Evolutionary conservation across 2,888 invertebrate genomes (phyloP), one percentile per base, ranked within the genome.

Genomic region (Amaurobius ferox): DNA sequence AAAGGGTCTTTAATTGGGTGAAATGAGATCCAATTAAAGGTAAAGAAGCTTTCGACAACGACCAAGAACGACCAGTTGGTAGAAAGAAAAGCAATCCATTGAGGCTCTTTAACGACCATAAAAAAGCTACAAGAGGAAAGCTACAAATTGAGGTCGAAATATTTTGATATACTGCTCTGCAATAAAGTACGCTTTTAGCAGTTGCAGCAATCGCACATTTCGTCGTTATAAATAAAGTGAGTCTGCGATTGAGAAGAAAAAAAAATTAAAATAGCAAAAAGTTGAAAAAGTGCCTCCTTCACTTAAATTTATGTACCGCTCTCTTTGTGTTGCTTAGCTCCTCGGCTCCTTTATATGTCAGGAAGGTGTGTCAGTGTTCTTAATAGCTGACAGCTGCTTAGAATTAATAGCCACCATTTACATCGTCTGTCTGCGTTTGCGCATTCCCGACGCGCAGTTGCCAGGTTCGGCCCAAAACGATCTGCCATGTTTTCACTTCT

Each of bases 341-440:
- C 76, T 77, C 83, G 83, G 83, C 76, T 72, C 72, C 76, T 83
- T 83, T 83, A 83, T 83, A 77, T 83, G 83, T 83, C 83, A 77
- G 66, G 77, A 72, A 83, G 83, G 83, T 83, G 83, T 83, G 83
- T 83, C 83, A 77, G 83, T 83, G 77, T 83, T 77, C 83, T 83
- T 83, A 83, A 83, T 83, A 77, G 83, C 83, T 83, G 83, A 83
- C 83, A 83, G 83, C 83, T 83, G 83, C 77, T 83, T 48, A 67
- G 77, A 77, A 83, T 83, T 83, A 83, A 77, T 83, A 48, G 83
- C 83, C 29, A 72, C 77, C 83, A 83, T 83, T 83, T 83, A 76
- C 77, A 83, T 77, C 76, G 62, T 77, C 76, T 83, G 83, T 77
- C 83, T 83, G 72, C 66, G 48, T 83, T 55, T 83, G 83, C 83